These are phyloP conservation scores for Etia nguti DNA, from an alignment of 2,113 vertebrate genomes.

Conservation along the genomic window DNA sequence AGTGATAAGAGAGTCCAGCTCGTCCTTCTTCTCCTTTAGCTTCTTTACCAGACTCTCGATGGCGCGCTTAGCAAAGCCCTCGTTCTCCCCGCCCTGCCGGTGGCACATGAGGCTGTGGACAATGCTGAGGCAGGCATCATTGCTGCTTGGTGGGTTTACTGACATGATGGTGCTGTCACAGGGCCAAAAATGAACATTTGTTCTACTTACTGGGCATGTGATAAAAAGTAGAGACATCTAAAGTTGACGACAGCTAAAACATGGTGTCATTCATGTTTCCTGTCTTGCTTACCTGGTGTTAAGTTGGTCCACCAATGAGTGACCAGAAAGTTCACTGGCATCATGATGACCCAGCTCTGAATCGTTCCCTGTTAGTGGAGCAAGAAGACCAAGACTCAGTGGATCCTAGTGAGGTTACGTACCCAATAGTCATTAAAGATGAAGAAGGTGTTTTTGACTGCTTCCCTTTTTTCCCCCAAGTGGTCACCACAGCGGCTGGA, in stretches of 20 bases:
- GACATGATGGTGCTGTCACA: slow-evolving; percentile 63
- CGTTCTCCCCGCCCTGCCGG: slow-evolving; percentile 80
- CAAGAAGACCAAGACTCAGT: neutral
- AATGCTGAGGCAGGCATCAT: slow-evolving; percentile 79
- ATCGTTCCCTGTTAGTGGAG: slow-evolving; percentile 29
- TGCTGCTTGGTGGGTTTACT: slow-evolving; percentile 74
- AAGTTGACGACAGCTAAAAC: neutral
- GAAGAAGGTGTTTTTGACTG: too few species aligned
- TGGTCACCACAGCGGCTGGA: too few species aligned
- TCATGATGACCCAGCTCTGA: slow-evolving; percentile 51
- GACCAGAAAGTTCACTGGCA: slow-evolving; percentile 48
- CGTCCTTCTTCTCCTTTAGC: slow-evolving; percentile 72
- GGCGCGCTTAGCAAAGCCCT: slow-evolving; percentile 78
- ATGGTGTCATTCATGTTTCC: neutral
- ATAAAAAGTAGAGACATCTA: neutral
- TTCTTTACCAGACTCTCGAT: slow-evolving; percentile 79
- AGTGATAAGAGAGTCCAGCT: slow-evolving; percentile 79
- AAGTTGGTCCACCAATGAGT: slow-evolving; percentile 49
- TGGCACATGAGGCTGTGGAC: slow-evolving; percentile 86
- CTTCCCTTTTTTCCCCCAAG: too few species aligned
- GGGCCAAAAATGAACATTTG: neutral
- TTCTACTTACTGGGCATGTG: neutral
- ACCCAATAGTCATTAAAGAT: neutral
- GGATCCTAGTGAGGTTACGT: neutral
- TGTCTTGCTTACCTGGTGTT: slow-evolving; percentile 35